These are phyloP conservation scores for Drosophila ezoana DNA, from an alignment of 2,888 invertebrate species.

Conservation along the genomic window DNA sequence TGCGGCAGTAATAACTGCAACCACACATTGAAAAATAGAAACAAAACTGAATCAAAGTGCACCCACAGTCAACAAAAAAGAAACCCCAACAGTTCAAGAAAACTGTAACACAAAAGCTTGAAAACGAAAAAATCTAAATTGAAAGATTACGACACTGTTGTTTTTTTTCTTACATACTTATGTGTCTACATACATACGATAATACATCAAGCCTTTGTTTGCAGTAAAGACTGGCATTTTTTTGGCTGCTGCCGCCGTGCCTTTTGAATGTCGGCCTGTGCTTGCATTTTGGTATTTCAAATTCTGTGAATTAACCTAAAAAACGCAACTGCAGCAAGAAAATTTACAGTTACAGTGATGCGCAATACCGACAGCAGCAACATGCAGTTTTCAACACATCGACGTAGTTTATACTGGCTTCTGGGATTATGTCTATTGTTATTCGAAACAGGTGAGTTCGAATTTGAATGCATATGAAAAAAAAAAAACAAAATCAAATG, in stretches of 20 bases:
- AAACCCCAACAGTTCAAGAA: constrained; percentile 35
- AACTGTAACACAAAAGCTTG: constrained; percentile 67
- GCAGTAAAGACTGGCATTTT: constrained; percentile 51
- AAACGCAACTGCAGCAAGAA: constrained; percentile 59
- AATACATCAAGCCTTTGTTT: constrained; percentile 44
- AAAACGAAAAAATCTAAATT: constrained; percentile 66
- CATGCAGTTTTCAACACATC: constrained; percentile 78
- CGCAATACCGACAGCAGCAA: constrained; percentile 68
- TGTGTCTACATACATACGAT: constrained; percentile 10
- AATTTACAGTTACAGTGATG: constrained; percentile 69
- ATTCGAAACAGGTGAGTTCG: constrained; percentile 82
- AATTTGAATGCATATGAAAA: constrained; percentile 16
- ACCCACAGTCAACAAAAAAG: constrained; percentile 34
- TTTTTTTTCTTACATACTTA: constrained; percentile 50
- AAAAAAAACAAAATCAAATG: constrained; percentile 37
- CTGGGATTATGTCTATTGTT: constrained; percentile 83
- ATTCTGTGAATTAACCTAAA: constrained; percentile 74
- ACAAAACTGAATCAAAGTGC: constrained; percentile 45
- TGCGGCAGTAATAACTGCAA: constrained; percentile 10
- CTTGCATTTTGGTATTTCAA: constrained; percentile 63
- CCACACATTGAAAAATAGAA: constrained; percentile 38
- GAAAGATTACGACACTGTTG: constrained; percentile 73
- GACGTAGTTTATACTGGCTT: constrained; percentile 79
- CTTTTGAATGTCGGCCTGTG: constrained; percentile 46
- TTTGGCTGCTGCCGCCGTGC: constrained; percentile 37